Conservation (phyloP, 2,888 invertebrate species). For the Drosophila mimica region DNA sequence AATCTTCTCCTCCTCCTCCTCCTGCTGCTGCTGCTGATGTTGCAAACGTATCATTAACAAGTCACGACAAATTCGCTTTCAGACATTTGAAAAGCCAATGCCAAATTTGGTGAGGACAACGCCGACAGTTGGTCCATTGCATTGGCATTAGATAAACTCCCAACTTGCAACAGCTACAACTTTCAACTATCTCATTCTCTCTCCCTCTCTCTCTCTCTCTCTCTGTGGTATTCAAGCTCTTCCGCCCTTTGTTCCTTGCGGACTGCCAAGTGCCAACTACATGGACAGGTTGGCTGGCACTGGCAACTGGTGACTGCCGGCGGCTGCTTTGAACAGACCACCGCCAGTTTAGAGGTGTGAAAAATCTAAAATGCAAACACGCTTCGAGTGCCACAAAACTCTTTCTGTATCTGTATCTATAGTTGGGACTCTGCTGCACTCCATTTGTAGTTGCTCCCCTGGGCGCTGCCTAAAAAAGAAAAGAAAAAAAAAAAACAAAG, state of each 20-base stretch:
- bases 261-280: constrained; percentile 61
- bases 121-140: constrained; percentile 45
- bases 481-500: constrained; percentile 2
- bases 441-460: constrained; percentile 78
- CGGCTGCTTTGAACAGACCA: constrained; percentile 77
- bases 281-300: constrained; percentile 60
- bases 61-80: constrained; percentile 82
- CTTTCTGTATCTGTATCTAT: constrained; percentile 13
- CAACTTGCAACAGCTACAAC: constrained; percentile 27
- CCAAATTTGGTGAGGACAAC: constrained; percentile 75
- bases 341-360: constrained; percentile 72
- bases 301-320: constrained; percentile 54
- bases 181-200: not conserved
- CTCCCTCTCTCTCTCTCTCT: not conserved
- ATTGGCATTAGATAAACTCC: constrained; percentile 77
- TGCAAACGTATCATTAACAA: constrained; percentile 82
- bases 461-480: constrained; percentile 60
- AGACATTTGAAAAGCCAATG: constrained; percentile 76
- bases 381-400: constrained; percentile 40
- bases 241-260: constrained; percentile 32
- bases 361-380: constrained; percentile 81
- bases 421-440: constrained; percentile 43
- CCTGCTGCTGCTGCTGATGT: constrained; percentile 11
- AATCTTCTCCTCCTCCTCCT: not conserved
- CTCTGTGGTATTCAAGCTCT: not conserved